Base-by-base conservation (phyloP, 2,113 vertebrate species). In the Mola mola region DNA sequence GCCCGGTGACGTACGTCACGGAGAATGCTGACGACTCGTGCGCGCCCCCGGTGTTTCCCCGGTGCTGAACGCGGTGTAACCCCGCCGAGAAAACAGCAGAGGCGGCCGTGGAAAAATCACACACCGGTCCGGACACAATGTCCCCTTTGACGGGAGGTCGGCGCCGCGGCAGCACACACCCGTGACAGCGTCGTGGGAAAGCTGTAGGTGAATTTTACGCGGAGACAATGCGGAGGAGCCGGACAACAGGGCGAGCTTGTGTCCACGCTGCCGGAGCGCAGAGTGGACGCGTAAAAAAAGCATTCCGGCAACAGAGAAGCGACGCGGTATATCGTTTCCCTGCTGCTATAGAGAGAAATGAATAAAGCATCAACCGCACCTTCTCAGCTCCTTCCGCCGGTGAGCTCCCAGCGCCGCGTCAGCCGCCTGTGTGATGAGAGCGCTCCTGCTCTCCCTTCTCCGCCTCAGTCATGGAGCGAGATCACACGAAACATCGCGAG, bases 101-200 rank as follows among this genome's bases (percentile, higher is more conserved):
- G 4, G 17, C 26, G 46, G 41, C 59, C 31, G 1, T 2, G 49
- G 2, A 52, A 44, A 26, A 34, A 71, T 58, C 56, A 40, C 64
- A 44, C 57, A 78, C 50, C 79, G 59, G 73, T 48, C 72, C 67
- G 69, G 66, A 81, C 58, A 90, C 88, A 89, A 88, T 75, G 82
- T 72, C 13, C 77, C 77, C 87, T 90, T 89, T 89, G 79, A 88
- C 69, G 34, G 60, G 38, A 19, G 46, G 21, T 51, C 62, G 13
- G 49, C 25, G 50, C 62, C 28, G 50, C 52, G 42, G 53, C n/a
- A n/a, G n/a, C n/a, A n/a, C n/a, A n/a, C n/a, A n/a, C n/a, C n/a
- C n/a, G n/a, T n/a, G n/a, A n/a, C n/a, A n/a, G n/a, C n/a, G n/a
- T n/a, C n/a, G n/a, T n/a, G n/a, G n/a, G n/a, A n/a, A n/a, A n/a